phyloP scores from a whole-genome alignment of 2,888 invertebrate species.

The Parnassius smintheus region DNA sequence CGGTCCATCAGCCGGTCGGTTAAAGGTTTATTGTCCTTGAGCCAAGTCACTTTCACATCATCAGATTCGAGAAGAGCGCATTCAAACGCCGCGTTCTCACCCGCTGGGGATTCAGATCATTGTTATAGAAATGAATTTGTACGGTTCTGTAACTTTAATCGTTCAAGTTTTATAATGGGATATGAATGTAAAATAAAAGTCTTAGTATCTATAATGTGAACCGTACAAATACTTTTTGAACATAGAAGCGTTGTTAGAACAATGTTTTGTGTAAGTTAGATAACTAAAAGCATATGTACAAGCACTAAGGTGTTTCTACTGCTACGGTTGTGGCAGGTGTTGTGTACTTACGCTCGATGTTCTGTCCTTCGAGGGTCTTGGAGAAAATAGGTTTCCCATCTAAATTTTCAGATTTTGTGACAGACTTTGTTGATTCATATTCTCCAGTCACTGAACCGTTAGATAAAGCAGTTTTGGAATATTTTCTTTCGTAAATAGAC shows the following conservation, averaged over 20 bases:
- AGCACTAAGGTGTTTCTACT: conserved; percentile 69
- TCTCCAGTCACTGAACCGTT: conserved; percentile 61
- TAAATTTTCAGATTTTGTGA: conserved; percentile 54
- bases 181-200: no score
- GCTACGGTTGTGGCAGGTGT: conserved; percentile 37
- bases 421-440: conserved; percentile 45
- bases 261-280: conserved; percentile 72
- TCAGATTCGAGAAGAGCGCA: conserved; percentile 85
- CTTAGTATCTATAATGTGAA: not conserved
- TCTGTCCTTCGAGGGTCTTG: conserved; percentile 88
- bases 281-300: conserved; percentile 76
- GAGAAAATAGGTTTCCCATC: conserved; percentile 86
- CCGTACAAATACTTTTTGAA: conserved; percentile 55
- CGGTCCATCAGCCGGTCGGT: conserved; percentile 88
- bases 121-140: conserved; percentile 54
- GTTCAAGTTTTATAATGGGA: no score
- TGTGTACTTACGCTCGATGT: conserved; percentile 88
- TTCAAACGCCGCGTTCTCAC: conserved; percentile 91
- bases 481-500: conserved; percentile 55
- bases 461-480: conserved; percentile 55
- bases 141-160: conserved; percentile 39
- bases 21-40: conserved; percentile 92
- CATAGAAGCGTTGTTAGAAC: conserved; percentile 61
- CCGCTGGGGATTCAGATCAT: conserved; percentile 83
- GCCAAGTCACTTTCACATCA: conserved; percentile 87